Evolutionary conservation across 1,140 invertebrate genomes (phyloP).

Genomic region (Cotesia vestalis): DNA sequence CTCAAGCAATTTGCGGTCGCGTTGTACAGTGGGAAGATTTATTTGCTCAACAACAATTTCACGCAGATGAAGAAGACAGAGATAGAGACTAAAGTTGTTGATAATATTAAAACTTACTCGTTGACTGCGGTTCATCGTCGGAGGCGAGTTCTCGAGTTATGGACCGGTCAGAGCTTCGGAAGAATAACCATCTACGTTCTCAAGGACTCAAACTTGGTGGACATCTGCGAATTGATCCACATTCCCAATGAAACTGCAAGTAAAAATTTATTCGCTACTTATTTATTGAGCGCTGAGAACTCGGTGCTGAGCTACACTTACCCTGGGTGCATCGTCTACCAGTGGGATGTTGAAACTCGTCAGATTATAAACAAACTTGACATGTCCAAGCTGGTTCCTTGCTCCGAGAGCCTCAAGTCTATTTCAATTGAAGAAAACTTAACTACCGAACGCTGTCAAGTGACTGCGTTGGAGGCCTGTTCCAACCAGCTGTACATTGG

Average conservation of each 20-base stretch:
- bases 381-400: conserved; percentile 90
- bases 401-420: conserved; percentile 90
- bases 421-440: conserved; percentile 90
- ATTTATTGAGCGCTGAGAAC: conserved; percentile 63
- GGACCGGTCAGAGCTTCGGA: conserved; percentile 81
- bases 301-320: conserved; percentile 82
- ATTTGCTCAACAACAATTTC: conserved; percentile 67
- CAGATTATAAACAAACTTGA: conserved; percentile 83
- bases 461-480: conserved; percentile 80
- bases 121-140: conserved; percentile 55
- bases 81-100: conserved; percentile 44
- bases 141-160: conserved; percentile 63
- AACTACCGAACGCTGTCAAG: conserved; percentile 81
- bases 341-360: conserved; percentile 77
- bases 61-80: conserved; percentile 60
- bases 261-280: conserved; percentile 61
- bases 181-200: conserved; percentile 76
- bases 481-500: conserved; percentile 83
- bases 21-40: conserved; percentile 77
- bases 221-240: conserved; percentile 52
- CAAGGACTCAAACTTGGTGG: conserved; percentile 58
- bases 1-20: conserved; percentile 78
- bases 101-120: conserved; percentile 59
- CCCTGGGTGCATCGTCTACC: conserved; percentile 83
- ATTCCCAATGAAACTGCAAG: conserved; percentile 46